phyloP scores from a whole-genome alignment of 2,888 invertebrate genomes.

The Lobophora halterata region DNA sequence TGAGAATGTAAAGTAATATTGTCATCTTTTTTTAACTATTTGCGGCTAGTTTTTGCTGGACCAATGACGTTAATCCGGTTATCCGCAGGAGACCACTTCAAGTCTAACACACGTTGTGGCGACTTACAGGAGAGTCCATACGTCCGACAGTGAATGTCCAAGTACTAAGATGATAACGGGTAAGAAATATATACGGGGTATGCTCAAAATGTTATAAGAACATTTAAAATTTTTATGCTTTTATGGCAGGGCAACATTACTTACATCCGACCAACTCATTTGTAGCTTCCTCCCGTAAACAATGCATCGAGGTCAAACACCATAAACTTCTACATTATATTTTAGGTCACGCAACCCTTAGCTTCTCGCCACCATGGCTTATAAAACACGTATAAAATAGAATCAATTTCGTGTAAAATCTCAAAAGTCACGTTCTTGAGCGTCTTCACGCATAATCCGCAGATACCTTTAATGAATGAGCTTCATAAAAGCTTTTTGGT shows the following conservation, averaged over 20 bases:
- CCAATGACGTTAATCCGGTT: too few relatives aligned
- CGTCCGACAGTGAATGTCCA: too few relatives aligned
- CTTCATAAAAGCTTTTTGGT: constrained; percentile 67
- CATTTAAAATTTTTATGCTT: constrained; percentile 2
- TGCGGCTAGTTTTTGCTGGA: too few relatives aligned
- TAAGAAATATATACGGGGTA: too few relatives aligned
- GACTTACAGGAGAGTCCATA: too few relatives aligned
- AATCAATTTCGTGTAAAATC: constrained; percentile 52
- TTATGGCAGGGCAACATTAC: constrained; percentile 14
- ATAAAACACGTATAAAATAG: constrained; percentile 41
- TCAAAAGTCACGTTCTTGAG: constrained; percentile 59
- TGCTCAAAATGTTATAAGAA: too few relatives aligned
- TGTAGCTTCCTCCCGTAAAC: constrained; percentile 28
- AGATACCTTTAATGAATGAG: constrained; percentile 62
- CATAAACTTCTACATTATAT: constrained; percentile 37
- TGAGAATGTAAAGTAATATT: too few relatives aligned
- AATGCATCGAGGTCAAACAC: constrained; percentile 35
- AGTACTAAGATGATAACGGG: too few relatives aligned
- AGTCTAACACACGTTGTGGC: too few relatives aligned
- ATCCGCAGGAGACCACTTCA: too few relatives aligned
- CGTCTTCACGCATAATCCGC: constrained; percentile 63
- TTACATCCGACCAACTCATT: constrained; percentile 18
- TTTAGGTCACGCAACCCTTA: constrained; percentile 43
- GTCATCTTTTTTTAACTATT: too few relatives aligned
- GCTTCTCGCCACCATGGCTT: constrained; percentile 34